A percentile compares a stretch with the other conserved stretches of the same genome.
Conservation (phyloP, 2,888 invertebrate species). For the Cheilosia soror region DNA sequence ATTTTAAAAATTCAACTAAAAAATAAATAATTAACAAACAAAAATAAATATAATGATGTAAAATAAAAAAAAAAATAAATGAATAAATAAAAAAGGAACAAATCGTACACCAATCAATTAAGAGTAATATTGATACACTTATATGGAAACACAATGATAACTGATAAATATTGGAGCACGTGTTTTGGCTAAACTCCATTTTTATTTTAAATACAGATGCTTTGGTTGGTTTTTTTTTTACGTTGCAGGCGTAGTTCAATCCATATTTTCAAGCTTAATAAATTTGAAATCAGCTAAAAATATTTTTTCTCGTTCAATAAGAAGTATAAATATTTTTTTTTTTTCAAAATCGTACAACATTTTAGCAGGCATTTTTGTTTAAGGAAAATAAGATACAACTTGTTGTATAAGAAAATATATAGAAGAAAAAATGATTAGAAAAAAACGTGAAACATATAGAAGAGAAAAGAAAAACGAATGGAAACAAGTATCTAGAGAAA, state of each 20-base stretch:
- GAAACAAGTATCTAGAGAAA: constrained; percentile 34
- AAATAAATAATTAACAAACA: constrained; percentile 8
- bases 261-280: constrained; percentile 78
- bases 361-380: constrained; percentile 68
- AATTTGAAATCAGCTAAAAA: constrained; percentile 75
- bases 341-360: constrained; percentile 65
- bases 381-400: constrained; percentile 48
- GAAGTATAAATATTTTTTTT: constrained; percentile 70
- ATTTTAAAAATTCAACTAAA: constrained; percentile 50
- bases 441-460: constrained; percentile 34
- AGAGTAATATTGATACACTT: constrained; percentile 73
- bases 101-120: constrained; percentile 75
- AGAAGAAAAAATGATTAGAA: constrained; percentile 41
- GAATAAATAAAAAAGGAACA: constrained; percentile 26
- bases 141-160: constrained; percentile 74
- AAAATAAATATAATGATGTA: constrained; percentile 57
- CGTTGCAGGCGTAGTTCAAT: constrained; percentile 81
- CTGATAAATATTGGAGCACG: constrained; percentile 78
- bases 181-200: constrained; percentile 80
- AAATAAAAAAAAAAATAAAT: constrained; percentile 40
- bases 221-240: constrained; percentile 76
- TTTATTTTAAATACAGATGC: constrained; percentile 74
- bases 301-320: constrained; percentile 73
- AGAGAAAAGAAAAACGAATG: constrained; percentile 41
- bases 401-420: constrained; percentile 55